These are phyloP conservation scores for Distichodus sexfasciatus DNA, from an alignment of 2,797 vertebrate genomes.

Conservation along the genomic window DNA sequence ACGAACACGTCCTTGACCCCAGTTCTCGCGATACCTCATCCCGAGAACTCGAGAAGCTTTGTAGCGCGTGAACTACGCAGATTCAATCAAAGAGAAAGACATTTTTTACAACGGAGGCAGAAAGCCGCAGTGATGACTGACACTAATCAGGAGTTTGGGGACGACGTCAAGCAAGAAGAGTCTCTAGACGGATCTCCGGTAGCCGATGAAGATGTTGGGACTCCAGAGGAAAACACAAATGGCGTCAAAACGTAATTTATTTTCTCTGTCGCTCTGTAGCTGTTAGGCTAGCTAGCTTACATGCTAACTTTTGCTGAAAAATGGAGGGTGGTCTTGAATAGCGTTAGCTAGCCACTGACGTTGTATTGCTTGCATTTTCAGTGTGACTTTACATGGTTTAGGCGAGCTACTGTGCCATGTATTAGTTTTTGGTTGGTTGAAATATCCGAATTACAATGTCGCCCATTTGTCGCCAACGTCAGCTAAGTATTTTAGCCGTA, in stretches of 20 bases:
- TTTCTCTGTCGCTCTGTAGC: not conserved
- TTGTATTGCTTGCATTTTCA: not conserved
- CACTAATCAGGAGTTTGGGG: conserved; percentile 39
- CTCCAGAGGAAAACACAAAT: conserved; percentile 66
- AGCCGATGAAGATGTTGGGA: conserved; percentile 56
- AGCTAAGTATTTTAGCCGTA: no score
- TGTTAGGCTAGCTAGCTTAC: not conserved
- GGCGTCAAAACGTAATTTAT: conserved; percentile 73
- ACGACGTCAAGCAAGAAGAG: conserved; percentile 40
- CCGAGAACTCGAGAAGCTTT: conserved; percentile 43
- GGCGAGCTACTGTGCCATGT: no score
- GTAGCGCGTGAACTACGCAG: conserved; percentile 68
- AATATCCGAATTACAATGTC: no score
- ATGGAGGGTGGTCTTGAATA: conserved; percentile 60
- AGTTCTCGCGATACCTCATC: conserved; percentile 36
- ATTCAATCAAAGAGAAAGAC: conserved; percentile 8
- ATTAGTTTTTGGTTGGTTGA: no score
- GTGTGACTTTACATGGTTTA: not conserved
- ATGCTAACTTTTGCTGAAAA: conserved; percentile 53
- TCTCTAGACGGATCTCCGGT: conserved; percentile 11
- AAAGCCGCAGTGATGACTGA: conserved; percentile 31
- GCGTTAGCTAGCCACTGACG: not conserved
- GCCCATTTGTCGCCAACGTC: no score
- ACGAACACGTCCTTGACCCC: no score
- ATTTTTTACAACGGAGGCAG: not conserved